These are phyloP conservation scores for Volucella zonaria DNA, from an alignment of 2,888 invertebrate genomes.

Conservation along the genomic window DNA sequence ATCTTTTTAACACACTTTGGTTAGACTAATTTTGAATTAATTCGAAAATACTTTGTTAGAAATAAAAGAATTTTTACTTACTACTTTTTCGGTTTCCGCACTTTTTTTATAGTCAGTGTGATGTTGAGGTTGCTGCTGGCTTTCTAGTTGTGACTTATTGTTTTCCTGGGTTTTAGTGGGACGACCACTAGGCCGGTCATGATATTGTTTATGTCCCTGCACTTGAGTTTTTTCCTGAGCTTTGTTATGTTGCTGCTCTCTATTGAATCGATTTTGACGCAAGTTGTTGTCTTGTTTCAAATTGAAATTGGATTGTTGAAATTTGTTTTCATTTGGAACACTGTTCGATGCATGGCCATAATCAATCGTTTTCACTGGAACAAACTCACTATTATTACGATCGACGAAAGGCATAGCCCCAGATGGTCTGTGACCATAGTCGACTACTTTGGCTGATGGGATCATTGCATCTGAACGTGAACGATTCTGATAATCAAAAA, in stretches of 20 bases:
- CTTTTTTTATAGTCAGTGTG: too few species aligned
- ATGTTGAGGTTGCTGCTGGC: too few species aligned
- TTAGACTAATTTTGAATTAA: too few species aligned
- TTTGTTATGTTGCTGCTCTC: slow-evolving; percentile 2
- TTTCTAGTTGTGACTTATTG: too few species aligned
- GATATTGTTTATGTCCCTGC: too few species aligned
- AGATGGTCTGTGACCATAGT: slow-evolving; percentile 87
- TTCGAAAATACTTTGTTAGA: too few species aligned
- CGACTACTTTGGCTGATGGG: slow-evolving; percentile 85
- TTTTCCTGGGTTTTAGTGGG: too few species aligned
- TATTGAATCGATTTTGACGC: slow-evolving; percentile 1
- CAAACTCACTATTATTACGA: slow-evolving; percentile 82
- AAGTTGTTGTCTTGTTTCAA: neutral
- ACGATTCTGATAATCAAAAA: slow-evolving; percentile 89
- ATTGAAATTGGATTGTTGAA: slow-evolving; percentile 26
- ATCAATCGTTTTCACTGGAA: slow-evolving; percentile 87
- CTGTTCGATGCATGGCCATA: slow-evolving; percentile 85
- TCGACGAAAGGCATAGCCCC: slow-evolving; percentile 44
- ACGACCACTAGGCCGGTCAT: too few species aligned
- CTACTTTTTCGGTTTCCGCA: too few species aligned
- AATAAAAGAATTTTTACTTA: too few species aligned
- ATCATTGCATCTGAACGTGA: slow-evolving; percentile 83
- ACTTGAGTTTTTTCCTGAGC: neutral
- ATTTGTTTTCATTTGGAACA: slow-evolving; percentile 63
- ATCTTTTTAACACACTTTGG: too few species aligned